These are phyloP conservation scores for Amphiprion ocellaris DNA, from an alignment of 2,113 vertebrate species.

Conservation along the genomic window DNA sequence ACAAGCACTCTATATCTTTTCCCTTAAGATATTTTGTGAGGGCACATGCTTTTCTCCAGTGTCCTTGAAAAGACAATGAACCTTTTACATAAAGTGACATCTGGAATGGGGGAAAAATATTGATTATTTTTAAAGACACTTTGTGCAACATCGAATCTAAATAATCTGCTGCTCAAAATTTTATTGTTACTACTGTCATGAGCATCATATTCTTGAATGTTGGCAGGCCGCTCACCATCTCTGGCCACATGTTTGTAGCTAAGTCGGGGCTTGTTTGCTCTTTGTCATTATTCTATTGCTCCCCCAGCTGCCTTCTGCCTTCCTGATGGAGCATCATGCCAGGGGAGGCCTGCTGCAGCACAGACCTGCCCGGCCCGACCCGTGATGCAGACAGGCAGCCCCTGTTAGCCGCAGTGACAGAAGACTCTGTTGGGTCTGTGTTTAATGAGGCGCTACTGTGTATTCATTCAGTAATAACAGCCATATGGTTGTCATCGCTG, in stretches of 20 bases:
- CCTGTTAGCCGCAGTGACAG: slow-evolving; percentile 75
- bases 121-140: neutral
- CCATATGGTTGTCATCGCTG: slow-evolving; percentile 76
- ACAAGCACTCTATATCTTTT: neutral
- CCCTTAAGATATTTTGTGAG: neutral
- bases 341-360: slow-evolving; percentile 43
- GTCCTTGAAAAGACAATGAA: slow-evolving; percentile 13
- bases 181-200: slow-evolving; percentile 1
- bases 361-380: slow-evolving; percentile 33
- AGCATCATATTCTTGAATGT: neutral
- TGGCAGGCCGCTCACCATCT: neutral
- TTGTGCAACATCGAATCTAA: neutral
- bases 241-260: slow-evolving; percentile 16
- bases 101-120: neutral
- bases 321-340: slow-evolving; percentile 55
- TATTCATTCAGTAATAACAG: slow-evolving; percentile 74
- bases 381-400: slow-evolving; percentile 63
- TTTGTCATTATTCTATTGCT: slow-evolving; percentile 27
- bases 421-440: slow-evolving; percentile 71
- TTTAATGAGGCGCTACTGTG: slow-evolving; percentile 77
- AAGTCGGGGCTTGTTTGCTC: slow-evolving; percentile 13
- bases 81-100: slow-evolving; percentile 5
- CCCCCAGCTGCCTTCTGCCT: slow-evolving; percentile 44
- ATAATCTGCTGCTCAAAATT: neutral
- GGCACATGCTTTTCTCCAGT: neutral